These are phyloP conservation scores for Sprattus sprattus DNA, from an alignment of 2,113 vertebrate species.

Conservation along the genomic window DNA sequence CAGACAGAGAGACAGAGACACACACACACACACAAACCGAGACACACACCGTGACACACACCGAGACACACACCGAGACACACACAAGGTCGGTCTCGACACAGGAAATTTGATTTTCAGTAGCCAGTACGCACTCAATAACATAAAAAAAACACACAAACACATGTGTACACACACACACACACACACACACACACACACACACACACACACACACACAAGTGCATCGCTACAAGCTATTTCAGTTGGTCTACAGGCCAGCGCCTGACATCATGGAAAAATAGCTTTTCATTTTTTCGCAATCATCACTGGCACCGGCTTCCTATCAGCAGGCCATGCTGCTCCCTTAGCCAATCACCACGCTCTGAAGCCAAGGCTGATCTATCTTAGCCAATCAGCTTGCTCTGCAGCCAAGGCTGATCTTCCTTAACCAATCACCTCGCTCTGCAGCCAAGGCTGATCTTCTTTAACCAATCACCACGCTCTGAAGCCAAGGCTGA, in stretches of 20 bases:
- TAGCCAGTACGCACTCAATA: background rate
- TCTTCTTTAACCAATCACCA: too few species aligned
- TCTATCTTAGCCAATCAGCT: too few species aligned
- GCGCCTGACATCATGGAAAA: constrained; percentile 49
- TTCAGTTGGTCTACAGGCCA: constrained; percentile 40
- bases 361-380: too few species aligned
- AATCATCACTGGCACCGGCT: constrained; percentile 41
- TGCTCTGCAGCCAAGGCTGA: too few species aligned
- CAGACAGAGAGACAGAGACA: too few species aligned
- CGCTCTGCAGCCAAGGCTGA: constrained; percentile 29
- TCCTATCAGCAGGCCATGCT: constrained; percentile 35
- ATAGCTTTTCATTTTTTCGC: constrained; percentile 50
- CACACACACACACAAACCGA: background rate
- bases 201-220: constrained; percentile 27
- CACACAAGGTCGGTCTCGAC: constrained; percentile 32
- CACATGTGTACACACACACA: background rate
- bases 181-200: constrained; percentile 13
- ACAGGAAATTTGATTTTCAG: constrained; percentile 47
- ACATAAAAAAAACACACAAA: background rate
- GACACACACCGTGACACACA: too few species aligned
- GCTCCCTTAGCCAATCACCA: too few species aligned
- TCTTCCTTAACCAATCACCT: too few species aligned
- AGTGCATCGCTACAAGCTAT: constrained; percentile 29
- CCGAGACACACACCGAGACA: background rate
- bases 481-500: too few species aligned